These are phyloP conservation scores for Thaumetopoea pityocampa DNA, from an alignment of 1,140 invertebrate species.

Conservation along the genomic window DNA sequence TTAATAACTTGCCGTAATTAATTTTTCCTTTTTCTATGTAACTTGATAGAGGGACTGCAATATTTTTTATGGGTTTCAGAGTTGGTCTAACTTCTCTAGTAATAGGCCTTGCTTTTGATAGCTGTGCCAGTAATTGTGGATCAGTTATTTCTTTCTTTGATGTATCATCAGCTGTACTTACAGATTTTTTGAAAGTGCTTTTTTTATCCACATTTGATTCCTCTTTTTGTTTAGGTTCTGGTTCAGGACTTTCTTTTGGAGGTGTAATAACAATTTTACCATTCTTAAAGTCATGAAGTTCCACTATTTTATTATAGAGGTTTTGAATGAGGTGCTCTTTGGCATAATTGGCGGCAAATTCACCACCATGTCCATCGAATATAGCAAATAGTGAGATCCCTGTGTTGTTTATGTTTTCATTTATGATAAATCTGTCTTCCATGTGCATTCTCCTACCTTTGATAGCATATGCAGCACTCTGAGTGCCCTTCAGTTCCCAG, in stretches of 20 bases:
- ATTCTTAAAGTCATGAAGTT: slow-evolving; percentile 81
- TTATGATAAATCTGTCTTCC: slow-evolving; percentile 94
- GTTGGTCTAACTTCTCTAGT: slow-evolving; percentile 79
- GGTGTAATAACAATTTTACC: slow-evolving; percentile 71
- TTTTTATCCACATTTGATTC: slow-evolving; percentile 75
- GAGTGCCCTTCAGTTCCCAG: slow-evolving; percentile 86
- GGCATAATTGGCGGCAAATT: slow-evolving; percentile 94
- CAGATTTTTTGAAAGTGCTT: slow-evolving; percentile 81
- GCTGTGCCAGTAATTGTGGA: slow-evolving; percentile 79
- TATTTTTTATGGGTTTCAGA: slow-evolving; percentile 50
- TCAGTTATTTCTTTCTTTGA: slow-evolving; percentile 81
- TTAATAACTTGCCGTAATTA: slow-evolving; percentile 87
- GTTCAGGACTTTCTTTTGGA: slow-evolving; percentile 55
- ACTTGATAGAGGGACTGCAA: slow-evolving; percentile 54
- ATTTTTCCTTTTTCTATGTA: slow-evolving; percentile 85
- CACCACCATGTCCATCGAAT: slow-evolving; percentile 96
- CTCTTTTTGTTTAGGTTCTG: slow-evolving; percentile 65
- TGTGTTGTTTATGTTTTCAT: slow-evolving; percentile 84
- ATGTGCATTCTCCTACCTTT: slow-evolving; percentile 92
- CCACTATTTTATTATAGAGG: slow-evolving; percentile 84
- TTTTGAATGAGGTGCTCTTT: slow-evolving; percentile 87
- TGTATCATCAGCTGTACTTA: slow-evolving; percentile 76
- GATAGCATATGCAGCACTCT: slow-evolving; percentile 90
- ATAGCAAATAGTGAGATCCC: slow-evolving; percentile 92
- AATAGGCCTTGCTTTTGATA: slow-evolving; percentile 79